phyloP scores from a whole-genome alignment of 2,113 vertebrate genomes.

The Empidonax alnorum region DNA sequence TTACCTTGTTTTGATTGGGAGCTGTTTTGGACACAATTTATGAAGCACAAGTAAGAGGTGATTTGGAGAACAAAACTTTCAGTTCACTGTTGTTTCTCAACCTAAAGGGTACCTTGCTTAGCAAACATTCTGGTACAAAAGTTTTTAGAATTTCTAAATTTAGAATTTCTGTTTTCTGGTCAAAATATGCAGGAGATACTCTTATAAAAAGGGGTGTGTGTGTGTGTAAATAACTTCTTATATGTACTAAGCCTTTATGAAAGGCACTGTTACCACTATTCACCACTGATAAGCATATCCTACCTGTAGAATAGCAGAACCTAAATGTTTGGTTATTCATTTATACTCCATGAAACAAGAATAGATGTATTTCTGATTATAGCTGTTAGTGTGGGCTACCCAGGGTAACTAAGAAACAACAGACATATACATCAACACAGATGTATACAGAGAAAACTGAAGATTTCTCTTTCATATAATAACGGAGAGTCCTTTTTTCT shows the following conservation, averaged over 20 bases:
- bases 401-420: not conserved
- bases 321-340: not conserved
- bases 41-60: not conserved
- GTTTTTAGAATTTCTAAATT: not conserved
- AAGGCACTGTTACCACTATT: accelerated
- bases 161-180: not conserved
- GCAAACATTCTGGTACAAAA: not conserved
- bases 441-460: not conserved
- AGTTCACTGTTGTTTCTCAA: not conserved
- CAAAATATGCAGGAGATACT: not conserved
- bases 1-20: not conserved
- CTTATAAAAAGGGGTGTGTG: accelerated
- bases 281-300: not conserved
- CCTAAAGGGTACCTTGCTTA: not conserved
- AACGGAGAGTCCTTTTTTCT: not conserved
- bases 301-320: not conserved
- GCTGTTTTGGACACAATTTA: not conserved
- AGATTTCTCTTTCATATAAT: not conserved
- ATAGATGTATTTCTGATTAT: not conserved
- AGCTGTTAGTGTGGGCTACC: not conserved
- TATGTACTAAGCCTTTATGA: not conserved
- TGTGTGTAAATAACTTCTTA: not conserved
- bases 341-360: not conserved
- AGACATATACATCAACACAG: not conserved
- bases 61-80: not conserved